These are phyloP conservation scores for Phania funesta DNA, from an alignment of 2,888 invertebrate genomes.

Conservation along the genomic window DNA sequence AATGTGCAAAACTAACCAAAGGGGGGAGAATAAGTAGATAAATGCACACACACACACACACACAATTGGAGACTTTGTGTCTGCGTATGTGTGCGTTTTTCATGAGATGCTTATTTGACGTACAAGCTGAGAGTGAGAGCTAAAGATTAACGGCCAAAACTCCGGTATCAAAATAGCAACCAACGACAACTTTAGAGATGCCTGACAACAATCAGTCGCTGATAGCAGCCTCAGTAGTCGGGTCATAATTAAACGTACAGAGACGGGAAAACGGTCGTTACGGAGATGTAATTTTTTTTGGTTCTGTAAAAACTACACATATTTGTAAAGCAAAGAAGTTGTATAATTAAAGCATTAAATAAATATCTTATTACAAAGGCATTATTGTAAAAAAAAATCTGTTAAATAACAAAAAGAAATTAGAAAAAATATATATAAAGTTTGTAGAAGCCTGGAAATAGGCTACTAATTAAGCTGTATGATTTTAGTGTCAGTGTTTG, in stretches of 20 bases:
- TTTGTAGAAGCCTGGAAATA: constrained; percentile 50
- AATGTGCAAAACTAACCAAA: not conserved
- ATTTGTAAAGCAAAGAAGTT: constrained; percentile 17
- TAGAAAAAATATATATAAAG: constrained; percentile 15
- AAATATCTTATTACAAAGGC: not conserved
- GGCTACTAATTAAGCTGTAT: constrained; percentile 50
- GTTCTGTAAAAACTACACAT: constrained; percentile 23
- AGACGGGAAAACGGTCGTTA: constrained; percentile 61
- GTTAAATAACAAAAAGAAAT: not conserved
- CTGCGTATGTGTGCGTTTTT: not conserved
- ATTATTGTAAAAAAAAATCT: constrained; percentile 2
- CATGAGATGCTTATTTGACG: constrained; percentile 43
- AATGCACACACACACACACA: constrained; percentile 11
- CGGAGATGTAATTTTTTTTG: constrained; percentile 44
- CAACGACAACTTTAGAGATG: constrained; percentile 54
- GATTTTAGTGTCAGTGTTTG: constrained; percentile 45
- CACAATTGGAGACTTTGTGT: constrained; percentile 56
- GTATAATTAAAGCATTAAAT: constrained; percentile 1
- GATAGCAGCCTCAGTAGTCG: constrained; percentile 67
- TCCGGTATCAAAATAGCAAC: constrained; percentile 45
- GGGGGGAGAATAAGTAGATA: not conserved
- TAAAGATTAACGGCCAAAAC: constrained; percentile 27
- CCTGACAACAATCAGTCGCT: constrained; percentile 68
- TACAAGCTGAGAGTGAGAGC: constrained; percentile 21
- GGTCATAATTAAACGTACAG: constrained; percentile 57